Evolutionary conservation across 1,140 invertebrate genomes (phyloP).

Genomic region (Diorhabda elongata): DNA sequence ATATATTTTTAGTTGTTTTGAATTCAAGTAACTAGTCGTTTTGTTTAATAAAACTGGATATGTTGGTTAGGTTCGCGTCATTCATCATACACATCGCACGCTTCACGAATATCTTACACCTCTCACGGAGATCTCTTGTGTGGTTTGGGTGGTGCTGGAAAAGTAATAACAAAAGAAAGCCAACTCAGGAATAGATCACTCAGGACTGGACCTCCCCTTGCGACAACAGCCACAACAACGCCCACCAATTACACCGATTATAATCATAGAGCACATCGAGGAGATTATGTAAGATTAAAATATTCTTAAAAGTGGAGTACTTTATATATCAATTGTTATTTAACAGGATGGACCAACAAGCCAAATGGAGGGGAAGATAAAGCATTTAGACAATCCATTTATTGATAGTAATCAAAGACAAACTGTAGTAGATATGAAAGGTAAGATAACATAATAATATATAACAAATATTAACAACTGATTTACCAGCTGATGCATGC

Average conservation of each 20-base stretch:
- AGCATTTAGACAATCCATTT: conserved; percentile 87
- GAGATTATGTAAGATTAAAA: conserved; percentile 64
- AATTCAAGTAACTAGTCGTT: background rate
- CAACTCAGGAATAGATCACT: conserved; percentile 71
- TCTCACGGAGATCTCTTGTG: conserved; percentile 85
- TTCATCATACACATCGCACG: conserved; percentile 91
- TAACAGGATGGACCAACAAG: conserved; percentile 44
- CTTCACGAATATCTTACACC: conserved; percentile 86
- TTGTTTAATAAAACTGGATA: conserved; percentile 8
- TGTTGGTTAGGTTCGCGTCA: conserved; percentile 68
- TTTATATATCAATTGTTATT: conserved; percentile 6
- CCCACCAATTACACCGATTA: conserved; percentile 58
- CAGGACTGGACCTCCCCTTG: conserved; percentile 59
- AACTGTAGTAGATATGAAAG: conserved; percentile 91
- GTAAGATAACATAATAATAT: conserved; percentile 42
- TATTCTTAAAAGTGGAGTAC: background rate
- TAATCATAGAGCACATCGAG: conserved; percentile 61
- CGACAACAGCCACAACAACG: conserved; percentile 54
- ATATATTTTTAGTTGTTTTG: too few species aligned
- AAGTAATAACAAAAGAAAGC: conserved; percentile 78
- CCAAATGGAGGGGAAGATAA: conserved; percentile 64
- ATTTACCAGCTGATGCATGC: too few species aligned
- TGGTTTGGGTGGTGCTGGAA: conserved; percentile 62
- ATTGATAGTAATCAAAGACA: conserved; percentile 82
- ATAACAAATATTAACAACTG: too few species aligned